Evolutionary conservation across 2,888 invertebrate species (phyloP), one percentile per base, ranked within the genome.

Genomic region (Pseudococcus viburni): DNA sequence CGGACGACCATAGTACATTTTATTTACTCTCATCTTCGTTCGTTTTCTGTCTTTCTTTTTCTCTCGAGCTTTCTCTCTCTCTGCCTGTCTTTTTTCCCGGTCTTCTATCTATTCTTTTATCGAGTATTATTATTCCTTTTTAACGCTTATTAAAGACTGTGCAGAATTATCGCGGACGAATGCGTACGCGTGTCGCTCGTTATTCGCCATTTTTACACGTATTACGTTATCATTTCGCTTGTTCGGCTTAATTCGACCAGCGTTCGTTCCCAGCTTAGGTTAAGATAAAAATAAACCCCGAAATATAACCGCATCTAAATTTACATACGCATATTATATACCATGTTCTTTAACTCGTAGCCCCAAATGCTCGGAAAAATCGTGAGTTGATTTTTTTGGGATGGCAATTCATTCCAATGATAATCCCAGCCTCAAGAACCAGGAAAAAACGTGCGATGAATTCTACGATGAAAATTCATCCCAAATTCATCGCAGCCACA

Each of bases 141-240:
- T 8, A 22, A 19, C 64, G 64, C 64, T 64, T 64, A 64, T 64
- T 64, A 64, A 64, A 64, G 64, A 64, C 64, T 22, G 51, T 51
- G 59, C 64, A 42, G 17, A 84, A 84, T 48, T 48, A 84, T 48
- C 46, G 19, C 22, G 46, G 46, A 84, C 64, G 68, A 86, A 86
- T 42, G 86, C 73, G 64, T 42, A 73, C 86, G 86, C 86, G 86
- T 86, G 86, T 68, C 86, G 39, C 68, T 86, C 86, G 64, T 86
- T 86, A 86, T 86, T 46, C 86, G 46, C 86, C 68, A 86, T 86
- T 86, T 73, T 86, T 73, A 86, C 64, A 46, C 39, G 42, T 64
- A 64, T 64, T 64, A 64, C 64, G 64, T 64, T 64, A 64, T 64
- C 64, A 19, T 64, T 64, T 64, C 64, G 64, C 64, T 64, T 64